Evolutionary conservation across 2,888 invertebrate species (phyloP).

Genomic region (Bellardia bayeri): DNA sequence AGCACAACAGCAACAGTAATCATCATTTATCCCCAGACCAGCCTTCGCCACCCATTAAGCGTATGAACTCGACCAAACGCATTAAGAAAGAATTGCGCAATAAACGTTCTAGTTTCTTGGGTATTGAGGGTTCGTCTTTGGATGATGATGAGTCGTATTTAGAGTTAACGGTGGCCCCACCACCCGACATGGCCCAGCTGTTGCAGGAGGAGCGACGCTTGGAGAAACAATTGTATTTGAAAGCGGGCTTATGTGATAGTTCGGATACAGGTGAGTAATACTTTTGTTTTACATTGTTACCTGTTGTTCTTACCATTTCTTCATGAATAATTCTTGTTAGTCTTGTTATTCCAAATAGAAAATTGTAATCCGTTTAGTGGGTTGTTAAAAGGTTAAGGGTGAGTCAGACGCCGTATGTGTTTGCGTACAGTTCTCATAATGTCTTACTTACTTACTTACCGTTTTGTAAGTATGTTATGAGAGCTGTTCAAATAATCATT

Average conservation of each 20-base stretch:
- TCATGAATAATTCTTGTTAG: not conserved
- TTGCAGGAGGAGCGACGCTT: slow-evolving; percentile 92
- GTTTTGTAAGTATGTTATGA: not conserved
- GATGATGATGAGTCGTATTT: slow-evolving; percentile 87
- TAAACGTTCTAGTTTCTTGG: slow-evolving; percentile 93
- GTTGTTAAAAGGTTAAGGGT: slow-evolving; percentile 68
- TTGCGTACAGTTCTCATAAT: not conserved
- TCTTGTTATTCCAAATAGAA: slow-evolving; percentile 1
- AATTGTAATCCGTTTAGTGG: slow-evolving; percentile 79
- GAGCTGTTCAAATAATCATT: not conserved
- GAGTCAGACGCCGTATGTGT: not conserved
- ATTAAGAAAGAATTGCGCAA: slow-evolving; percentile 94
- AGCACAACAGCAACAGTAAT: slow-evolving; percentile 13
- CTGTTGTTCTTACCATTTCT: not conserved
- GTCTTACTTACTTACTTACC: not conserved
- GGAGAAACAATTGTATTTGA: slow-evolving; percentile 91
- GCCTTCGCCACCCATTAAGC: slow-evolving; percentile 86
- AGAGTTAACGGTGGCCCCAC: slow-evolving; percentile 88
- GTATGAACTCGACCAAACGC: slow-evolving; percentile 92
- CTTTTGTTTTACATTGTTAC: not conserved
- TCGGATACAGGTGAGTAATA: slow-evolving; percentile 86
- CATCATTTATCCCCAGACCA: slow-evolving; percentile 72
- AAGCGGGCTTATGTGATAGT: slow-evolving; percentile 88
- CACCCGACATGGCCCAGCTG: slow-evolving; percentile 92
- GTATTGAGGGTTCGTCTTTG: slow-evolving; percentile 90